These are phyloP conservation scores for Caenorhabditis sp. DNA, from an alignment of 2,888 invertebrate genomes.

Conservation along the genomic window DNA sequence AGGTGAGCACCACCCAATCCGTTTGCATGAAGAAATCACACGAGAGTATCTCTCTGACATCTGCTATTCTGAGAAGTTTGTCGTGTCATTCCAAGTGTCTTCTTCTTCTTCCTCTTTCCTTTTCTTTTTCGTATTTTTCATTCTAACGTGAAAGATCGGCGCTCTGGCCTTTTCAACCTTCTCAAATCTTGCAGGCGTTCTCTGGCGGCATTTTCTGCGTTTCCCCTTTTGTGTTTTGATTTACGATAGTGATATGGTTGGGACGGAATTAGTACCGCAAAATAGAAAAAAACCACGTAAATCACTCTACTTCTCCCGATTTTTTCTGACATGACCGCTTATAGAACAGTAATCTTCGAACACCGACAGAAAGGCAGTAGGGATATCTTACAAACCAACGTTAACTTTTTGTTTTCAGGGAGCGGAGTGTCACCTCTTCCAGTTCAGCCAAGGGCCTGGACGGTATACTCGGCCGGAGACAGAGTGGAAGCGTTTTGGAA, in stretches of 20 bases:
- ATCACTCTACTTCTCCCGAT: no score
- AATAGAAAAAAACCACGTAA: no score
- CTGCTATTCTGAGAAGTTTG: constrained; percentile 16
- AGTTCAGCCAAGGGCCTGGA: constrained; percentile 43
- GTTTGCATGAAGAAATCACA: constrained; percentile 41
- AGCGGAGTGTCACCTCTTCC: constrained; percentile 1
- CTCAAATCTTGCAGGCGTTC: no score
- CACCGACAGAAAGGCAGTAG: neutral
- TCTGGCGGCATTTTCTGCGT: no score
- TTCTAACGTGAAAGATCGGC: no score
- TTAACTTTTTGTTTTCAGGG: constrained; percentile 15
- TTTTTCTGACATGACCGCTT: no score
- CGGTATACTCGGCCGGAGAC: constrained; percentile 43
- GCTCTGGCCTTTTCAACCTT: no score
- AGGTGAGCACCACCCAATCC: constrained; percentile 47
- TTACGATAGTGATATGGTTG: no score
- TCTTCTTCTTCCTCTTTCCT: neutral
- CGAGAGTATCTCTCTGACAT: constrained; percentile 32
- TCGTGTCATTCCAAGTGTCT: constrained; percentile 11
- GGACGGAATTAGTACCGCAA: no score
- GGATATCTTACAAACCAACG: neutral
- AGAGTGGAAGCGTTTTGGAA: constrained; percentile 42
- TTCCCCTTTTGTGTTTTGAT: no score
- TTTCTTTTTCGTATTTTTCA: neutral
- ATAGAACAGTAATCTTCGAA: no score